These are phyloP conservation scores for Pediacus dermestoides DNA, from an alignment of 2,888 invertebrate species.

Conservation along the genomic window DNA sequence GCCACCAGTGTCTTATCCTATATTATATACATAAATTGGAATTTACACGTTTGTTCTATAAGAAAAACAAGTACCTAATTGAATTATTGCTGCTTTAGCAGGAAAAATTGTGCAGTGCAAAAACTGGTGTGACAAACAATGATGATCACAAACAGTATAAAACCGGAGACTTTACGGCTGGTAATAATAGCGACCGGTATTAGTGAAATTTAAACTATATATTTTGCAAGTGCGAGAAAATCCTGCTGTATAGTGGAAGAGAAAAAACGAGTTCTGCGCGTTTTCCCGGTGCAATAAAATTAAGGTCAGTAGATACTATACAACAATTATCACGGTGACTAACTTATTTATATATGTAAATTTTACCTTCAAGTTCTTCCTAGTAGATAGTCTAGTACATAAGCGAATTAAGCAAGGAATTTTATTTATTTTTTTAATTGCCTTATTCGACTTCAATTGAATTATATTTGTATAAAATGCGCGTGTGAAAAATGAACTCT, in stretches of 20 bases:
- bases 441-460: too few relatives aligned
- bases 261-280: slow-evolving; percentile 7
- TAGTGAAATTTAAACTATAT: slow-evolving; percentile 10
- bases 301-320: slow-evolving; percentile 22
- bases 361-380: too few relatives aligned
- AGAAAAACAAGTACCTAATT: slow-evolving; percentile 10
- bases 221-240: slow-evolving; percentile 9
- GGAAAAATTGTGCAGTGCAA: slow-evolving; percentile 13
- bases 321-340: too few relatives aligned
- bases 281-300: slow-evolving; percentile 15
- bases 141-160: slow-evolving; percentile 14
- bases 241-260: not conserved
- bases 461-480: too few relatives aligned
- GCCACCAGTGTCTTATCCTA: too few relatives aligned
- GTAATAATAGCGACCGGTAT: slow-evolving; percentile 17
- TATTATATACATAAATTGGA: too few relatives aligned
- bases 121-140: slow-evolving; percentile 3
- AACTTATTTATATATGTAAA: too few relatives aligned
- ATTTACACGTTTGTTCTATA: too few relatives aligned
- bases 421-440: too few relatives aligned
- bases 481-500: too few relatives aligned
- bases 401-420: too few relatives aligned
- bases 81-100: slow-evolving; percentile 10
- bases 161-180: slow-evolving; percentile 15
- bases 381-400: too few relatives aligned